Evolutionary conservation across 64 coral and sea anemone species (phyloP), one percentile per base, ranked within the genome.

Genomic region (Montipora efflorescens): DNA sequence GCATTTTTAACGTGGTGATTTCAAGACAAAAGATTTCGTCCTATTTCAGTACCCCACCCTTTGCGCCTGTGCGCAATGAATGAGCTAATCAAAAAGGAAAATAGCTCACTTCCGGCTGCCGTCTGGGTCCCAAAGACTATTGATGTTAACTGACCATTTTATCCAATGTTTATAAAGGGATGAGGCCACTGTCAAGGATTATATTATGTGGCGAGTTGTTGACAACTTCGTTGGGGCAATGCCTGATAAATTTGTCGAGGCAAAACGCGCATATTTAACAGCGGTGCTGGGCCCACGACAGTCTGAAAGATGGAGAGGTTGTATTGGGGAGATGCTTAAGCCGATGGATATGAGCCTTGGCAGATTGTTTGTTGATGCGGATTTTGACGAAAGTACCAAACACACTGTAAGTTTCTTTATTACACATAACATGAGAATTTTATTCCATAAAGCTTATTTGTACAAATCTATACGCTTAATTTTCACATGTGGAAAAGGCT

Each of bases 171-270:
- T 57, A 57, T 57, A 57, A 50, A 83, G 79, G n/a, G 13, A 36
- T 15, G 7, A 61, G 7, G 19, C 75, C 0, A 84, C 52, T 20
- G 9, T 92, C 18, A 75, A 61, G 50, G 53, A 92, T 68, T 92
- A 92, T 79, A 92, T 92, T 22, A 92, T 92, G 80, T 92, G 90
- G 90, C 68, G 74, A 21, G 90, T 92, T 8, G 69, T 84, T 58
- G 73, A 83, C 67, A 51, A 59, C 1, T 92, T 76, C 18, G 59
- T 84, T n/a, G 8, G 12, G 15, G 70, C 90, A 48, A 76, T 83
- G 70, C 80, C 90, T 18, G 8, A 72, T 8, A 3, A 25, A 9
- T 92, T 76, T 64, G 49, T 92, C 6, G 21, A 71, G 1, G 90
- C 90, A 9, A 76, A 61, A 12, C 51, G 25, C 18, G 58, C 83